Evolutionary conservation across 2,888 invertebrate genomes (phyloP).

Genomic region (Peribatodes rhomboidaria): DNA sequence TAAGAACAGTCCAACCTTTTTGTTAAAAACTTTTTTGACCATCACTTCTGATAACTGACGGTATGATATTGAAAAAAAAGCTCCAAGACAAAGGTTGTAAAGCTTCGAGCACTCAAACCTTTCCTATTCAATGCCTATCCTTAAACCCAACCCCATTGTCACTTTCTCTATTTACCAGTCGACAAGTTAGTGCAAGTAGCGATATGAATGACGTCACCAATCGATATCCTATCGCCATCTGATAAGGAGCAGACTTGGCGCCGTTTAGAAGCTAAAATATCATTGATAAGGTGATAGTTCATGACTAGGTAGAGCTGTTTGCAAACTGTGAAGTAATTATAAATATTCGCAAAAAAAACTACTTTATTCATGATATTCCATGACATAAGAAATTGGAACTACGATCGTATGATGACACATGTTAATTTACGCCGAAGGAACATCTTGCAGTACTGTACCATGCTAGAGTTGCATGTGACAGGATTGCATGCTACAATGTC

Average conservation of each 20-base stretch:
- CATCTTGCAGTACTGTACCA: no score
- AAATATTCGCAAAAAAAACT: neutral
- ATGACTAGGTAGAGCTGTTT: neutral
- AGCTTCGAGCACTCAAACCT: no score
- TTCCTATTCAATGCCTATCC: slow-evolving; percentile 10
- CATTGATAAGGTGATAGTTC: slow-evolving; percentile 10
- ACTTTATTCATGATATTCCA: neutral
- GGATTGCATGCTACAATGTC: no score
- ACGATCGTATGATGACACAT: no score
- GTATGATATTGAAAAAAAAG: no score
- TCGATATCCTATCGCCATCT: slow-evolving; percentile 67
- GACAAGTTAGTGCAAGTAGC: slow-evolving; percentile 21
- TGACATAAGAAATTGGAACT: no score
- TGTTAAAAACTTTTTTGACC: no score
- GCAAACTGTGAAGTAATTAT: neutral
- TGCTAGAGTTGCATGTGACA: no score
- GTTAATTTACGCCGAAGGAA: no score
- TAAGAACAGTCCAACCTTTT: no score
- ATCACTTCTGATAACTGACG: no score
- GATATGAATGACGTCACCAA: slow-evolving; percentile 61
- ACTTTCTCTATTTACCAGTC: slow-evolving; percentile 35
- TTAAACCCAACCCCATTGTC: slow-evolving; percentile 25
- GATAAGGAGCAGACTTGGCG: slow-evolving; percentile 71
- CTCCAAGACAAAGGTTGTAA: no score
- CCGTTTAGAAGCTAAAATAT: slow-evolving; percentile 38